Evolutionary conservation across 2,113 vertebrate genomes (phyloP), one percentile per base, ranked within the genome.

Genomic region (Notarius quadriscutis): DNA sequence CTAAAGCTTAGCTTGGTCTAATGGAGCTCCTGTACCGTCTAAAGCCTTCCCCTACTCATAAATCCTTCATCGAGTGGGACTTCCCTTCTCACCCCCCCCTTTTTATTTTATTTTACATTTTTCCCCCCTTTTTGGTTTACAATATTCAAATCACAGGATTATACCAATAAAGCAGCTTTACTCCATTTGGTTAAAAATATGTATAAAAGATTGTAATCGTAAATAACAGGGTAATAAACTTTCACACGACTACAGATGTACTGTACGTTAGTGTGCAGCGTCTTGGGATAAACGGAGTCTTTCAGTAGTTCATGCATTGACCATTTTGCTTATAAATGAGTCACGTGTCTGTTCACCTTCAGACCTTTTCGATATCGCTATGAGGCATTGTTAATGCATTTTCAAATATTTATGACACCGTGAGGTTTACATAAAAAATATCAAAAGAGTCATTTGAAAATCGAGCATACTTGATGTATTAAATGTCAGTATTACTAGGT

Each of bases 321-420:
- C 83, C 87, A 82, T 80, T 84, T 77, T 86, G 82, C 84, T 74
- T 83, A 87, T 71, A 48, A 78, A 78, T 17, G n/a, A 71, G 65
- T 80, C 50, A 17, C 0, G 7, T 67, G 62, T 69, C 51, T 34
- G 15, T 86, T 86, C 50, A n/a, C 55, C 18, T 30, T 27, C 30
- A 57, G 77, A 30, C 55, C 15, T 79, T 79, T 78, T 53, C 15
- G 7, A 53, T 27, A 25, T 55, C 11, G 0, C 14, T 58, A 30
- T 57, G 53, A 30, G 14, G n/a, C 53, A 80, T 11, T 62, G 57
- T 81, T 41, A 41, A 60, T 79, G 15, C 8, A 8, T 60, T 60
- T 60, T 41, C 53, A 55, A 78, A 58, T 17, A 81, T 30, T 14
- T 62, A 60, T 41, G 41, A 81, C 79, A 58, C 53, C 2, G 17